Percentiles rank a stretch among this genome's conserved stretches.
These are phyloP conservation scores for Grammomys dolichurus DNA, from an alignment of 2,113 vertebrate genomes.

Conservation along the genomic window DNA sequence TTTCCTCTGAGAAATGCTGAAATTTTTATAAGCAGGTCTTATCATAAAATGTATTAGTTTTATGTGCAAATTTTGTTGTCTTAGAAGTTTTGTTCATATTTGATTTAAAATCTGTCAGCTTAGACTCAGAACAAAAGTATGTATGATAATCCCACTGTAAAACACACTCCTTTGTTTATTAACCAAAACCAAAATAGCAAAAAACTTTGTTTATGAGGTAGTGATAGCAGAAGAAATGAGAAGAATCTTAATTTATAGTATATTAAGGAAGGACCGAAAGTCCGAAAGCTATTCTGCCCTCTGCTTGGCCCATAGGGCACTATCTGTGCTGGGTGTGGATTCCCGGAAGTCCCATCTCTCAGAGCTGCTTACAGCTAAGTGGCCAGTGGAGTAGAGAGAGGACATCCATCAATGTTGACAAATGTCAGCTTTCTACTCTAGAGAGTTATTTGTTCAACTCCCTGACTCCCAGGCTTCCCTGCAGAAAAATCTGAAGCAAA, in stretches of 20 bases:
- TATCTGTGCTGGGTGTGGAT: not conserved
- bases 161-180: not conserved
- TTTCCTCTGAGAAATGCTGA: not conserved
- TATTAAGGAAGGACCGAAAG: not conserved
- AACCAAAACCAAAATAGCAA: not conserved
- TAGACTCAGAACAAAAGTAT: not conserved
- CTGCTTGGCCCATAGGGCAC: not conserved
- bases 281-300: not conserved
- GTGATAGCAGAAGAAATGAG: not conserved
- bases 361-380: not conserved
- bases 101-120: not conserved
- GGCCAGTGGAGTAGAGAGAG: not conserved
- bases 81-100: conserved; percentile 20
- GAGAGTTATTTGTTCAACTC: not conserved
- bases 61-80: not conserved
- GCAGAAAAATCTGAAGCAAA: not conserved
- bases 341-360: not conserved
- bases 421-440: not conserved
- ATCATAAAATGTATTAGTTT: not conserved
- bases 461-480: not conserved
- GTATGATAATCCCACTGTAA: not conserved
- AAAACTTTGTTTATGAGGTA: not conserved
- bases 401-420: not conserved
- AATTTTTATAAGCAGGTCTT: not conserved
- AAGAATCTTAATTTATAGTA: not conserved